These are phyloP conservation scores for Automeris io DNA, from an alignment of 2,888 invertebrate species.

Conservation along the genomic window DNA sequence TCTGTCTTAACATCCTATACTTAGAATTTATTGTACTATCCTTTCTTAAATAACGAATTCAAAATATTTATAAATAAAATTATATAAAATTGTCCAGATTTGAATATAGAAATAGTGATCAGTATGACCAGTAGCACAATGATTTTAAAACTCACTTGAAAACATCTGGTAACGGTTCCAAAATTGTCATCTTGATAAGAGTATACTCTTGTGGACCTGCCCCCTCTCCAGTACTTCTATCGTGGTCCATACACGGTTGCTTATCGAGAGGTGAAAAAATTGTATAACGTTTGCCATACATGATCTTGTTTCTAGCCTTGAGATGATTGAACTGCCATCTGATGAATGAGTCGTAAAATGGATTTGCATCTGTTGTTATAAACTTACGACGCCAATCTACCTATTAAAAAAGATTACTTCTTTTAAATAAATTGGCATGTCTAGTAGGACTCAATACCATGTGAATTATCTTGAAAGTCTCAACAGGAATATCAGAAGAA, in stretches of 20 bases:
- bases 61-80: too few relatives aligned
- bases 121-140: too few relatives aligned
- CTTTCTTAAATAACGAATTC: too few relatives aligned
- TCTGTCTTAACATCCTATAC: too few relatives aligned
- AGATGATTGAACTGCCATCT: slow-evolving; percentile 96
- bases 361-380: slow-evolving; percentile 98
- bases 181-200: slow-evolving; percentile 92
- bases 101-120: too few relatives aligned
- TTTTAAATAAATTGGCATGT: neutral
- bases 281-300: slow-evolving; percentile 98
- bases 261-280: slow-evolving; percentile 97
- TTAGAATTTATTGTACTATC: too few relatives aligned
- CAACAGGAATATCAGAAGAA: too few relatives aligned
- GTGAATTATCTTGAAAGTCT: too few relatives aligned
- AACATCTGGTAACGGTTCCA: slow-evolving; percentile 83
- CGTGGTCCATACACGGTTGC: slow-evolving; percentile 99
- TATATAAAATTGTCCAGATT: too few relatives aligned
- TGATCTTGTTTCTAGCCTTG: slow-evolving; percentile 90
- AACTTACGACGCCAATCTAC: slow-evolving; percentile 99
- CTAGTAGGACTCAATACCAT: too few relatives aligned
- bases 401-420: slow-evolving; percentile 55
- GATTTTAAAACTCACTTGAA: slow-evolving; percentile 83
- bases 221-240: slow-evolving; percentile 96
- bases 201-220: slow-evolving; percentile 99
- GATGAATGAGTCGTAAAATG: slow-evolving; percentile 98